Conservation (phyloP, 2,797 vertebrate genomes). For the Rousettus madagascariensis region DNA sequence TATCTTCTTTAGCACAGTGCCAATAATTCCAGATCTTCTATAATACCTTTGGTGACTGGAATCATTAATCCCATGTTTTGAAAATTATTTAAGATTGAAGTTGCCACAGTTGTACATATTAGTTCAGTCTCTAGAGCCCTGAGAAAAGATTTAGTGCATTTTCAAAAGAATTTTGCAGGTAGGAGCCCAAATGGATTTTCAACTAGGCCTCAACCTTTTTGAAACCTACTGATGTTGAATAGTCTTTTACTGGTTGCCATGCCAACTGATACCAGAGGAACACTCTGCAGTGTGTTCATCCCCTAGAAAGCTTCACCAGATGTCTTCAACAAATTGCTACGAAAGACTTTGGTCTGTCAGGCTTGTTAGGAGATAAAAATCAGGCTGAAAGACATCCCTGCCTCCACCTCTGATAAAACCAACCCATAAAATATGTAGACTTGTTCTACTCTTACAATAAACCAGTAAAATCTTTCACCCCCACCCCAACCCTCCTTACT, state of each 20-base stretch:
- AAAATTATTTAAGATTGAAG: constrained; percentile 84
- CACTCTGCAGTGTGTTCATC: constrained; percentile 92
- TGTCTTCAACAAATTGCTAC: constrained; percentile 99
- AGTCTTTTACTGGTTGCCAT: constrained; percentile 97
- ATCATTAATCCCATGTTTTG: constrained; percentile 84
- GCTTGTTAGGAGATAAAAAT: constrained; percentile 96
- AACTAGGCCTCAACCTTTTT: constrained; percentile 96
- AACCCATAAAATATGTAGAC: constrained; percentile 88
- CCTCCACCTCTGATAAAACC: constrained; percentile 85
- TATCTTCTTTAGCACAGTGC: constrained; percentile 71
- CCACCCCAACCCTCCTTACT: constrained; percentile 78
- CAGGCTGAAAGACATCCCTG: constrained; percentile 88
- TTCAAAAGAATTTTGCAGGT: constrained; percentile 91
- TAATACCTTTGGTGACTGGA: constrained; percentile 79
- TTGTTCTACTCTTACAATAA: constrained; percentile 80
- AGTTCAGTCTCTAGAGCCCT: constrained; percentile 79
- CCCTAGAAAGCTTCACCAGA: constrained; percentile 96
- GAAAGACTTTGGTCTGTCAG: constrained; percentile 93
- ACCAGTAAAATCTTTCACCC: constrained; percentile 83
- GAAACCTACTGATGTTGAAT: constrained; percentile 94
- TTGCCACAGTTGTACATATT: constrained; percentile 79
- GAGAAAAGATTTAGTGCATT: constrained; percentile 90
- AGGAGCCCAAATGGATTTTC: constrained; percentile 98
- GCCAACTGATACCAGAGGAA: constrained; percentile 96
- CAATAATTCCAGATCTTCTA: constrained; percentile 76